phyloP scores from a whole-genome alignment of 2,888 invertebrate species.

The Chloroclystis v-ata region DNA sequence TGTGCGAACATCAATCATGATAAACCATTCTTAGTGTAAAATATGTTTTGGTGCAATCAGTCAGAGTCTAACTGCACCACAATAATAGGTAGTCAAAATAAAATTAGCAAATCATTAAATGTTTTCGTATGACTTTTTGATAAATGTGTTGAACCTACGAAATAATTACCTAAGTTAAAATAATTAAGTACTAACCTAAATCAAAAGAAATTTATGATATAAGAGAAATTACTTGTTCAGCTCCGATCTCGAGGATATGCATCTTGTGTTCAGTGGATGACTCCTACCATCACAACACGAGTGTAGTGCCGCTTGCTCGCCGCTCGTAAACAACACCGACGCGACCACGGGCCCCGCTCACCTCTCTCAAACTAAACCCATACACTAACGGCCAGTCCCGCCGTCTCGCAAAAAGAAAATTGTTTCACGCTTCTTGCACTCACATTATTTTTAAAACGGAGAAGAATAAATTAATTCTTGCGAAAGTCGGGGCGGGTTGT shows the following conservation, averaged over 20 bases:
- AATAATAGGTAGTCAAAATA: too few species aligned
- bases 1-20: too few species aligned
- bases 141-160: too few species aligned
- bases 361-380: slow-evolving; percentile 55
- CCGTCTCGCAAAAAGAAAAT: slow-evolving; percentile 64
- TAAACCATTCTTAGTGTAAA: too few species aligned
- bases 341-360: slow-evolving; percentile 56
- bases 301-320: slow-evolving; percentile 32
- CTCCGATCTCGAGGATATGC: slow-evolving; percentile 74
- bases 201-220: too few species aligned
- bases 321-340: slow-evolving; percentile 27
- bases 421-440: slow-evolving; percentile 73
- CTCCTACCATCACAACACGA: slow-evolving; percentile 49
- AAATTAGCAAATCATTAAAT: too few species aligned
- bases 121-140: too few species aligned
- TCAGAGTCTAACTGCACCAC: too few species aligned
- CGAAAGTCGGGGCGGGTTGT: slow-evolving; percentile 65
- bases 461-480: slow-evolving; percentile 68
- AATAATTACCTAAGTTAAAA: too few species aligned
- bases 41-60: too few species aligned
- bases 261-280: slow-evolving; percentile 46
- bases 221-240: slow-evolving; percentile 65
- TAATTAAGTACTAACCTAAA: too few species aligned
- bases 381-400: slow-evolving; percentile 37
- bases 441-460: slow-evolving; percentile 68